Base-by-base conservation (phyloP, 2,113 vertebrate genomes). In the Alethe castanea region DNA sequence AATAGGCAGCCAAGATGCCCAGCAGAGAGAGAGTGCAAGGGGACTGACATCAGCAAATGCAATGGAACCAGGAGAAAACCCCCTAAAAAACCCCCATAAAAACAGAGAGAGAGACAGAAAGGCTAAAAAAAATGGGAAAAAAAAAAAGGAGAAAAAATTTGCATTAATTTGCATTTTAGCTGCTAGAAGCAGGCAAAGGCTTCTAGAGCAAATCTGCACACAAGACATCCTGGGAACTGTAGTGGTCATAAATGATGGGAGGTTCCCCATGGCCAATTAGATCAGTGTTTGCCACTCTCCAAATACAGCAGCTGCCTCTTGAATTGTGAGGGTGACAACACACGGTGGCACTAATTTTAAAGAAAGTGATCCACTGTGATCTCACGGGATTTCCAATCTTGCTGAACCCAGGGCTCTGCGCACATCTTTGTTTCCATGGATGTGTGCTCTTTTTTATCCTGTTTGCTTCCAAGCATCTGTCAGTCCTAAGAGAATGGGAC, bases 21-120 rank as follows among this genome's bases (percentile, higher is more conserved):
- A 81, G 90, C 54, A 88, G 82, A 53, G 82, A 62, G 48, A 19
- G 38, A 22, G 20, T 25, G 8, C 31, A 57, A 65, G 25, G 57
- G n/a, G 8, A 42, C 45, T 82, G 82, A 82, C 74, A 80, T 72
- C 66, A 80, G 81, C 66, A 82, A 76, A 72, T 5, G 3, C 18
- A 11, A 9, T 64, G 61, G 44, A 74, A 84, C 14, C 12, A 81
- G 31, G 26, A 31, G 25, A 82, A 79, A 70, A 36, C 17, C 48
- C 61, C 20, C 3, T 16, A 3, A 19, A 7, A 36, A 35, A 5
- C 0, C 1, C 9, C 6, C 14, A 5, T 3, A 2, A 24, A 87
- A 31, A 9, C n/a, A 14, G 4, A 48, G 17, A 17, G 5, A 57
- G 3, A 23, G 3, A 26, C 1, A 40, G 14, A 64, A 45, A n/a